A percentile compares a stretch with the other conserved stretches of the same genome.
Evolutionary conservation across 2,797 vertebrate species (phyloP).

Genomic region (Sebastes aleutianus): DNA sequence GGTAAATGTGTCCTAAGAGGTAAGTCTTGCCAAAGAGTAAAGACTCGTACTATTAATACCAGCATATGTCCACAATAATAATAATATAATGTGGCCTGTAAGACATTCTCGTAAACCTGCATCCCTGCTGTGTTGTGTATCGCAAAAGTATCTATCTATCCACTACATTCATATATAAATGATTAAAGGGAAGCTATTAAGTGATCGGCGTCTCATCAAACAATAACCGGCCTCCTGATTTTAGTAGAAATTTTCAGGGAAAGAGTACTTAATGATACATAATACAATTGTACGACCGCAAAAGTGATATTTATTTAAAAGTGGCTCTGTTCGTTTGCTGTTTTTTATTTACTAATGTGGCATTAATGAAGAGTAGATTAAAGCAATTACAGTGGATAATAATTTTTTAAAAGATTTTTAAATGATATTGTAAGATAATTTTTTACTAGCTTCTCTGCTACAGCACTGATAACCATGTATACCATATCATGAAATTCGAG

Average conservation of each 20-base stretch:
- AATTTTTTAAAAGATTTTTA: slow-evolving; percentile 87
- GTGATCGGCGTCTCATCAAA: slow-evolving; percentile 32
- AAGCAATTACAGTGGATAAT: slow-evolving; percentile 67
- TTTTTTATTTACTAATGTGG: slow-evolving; percentile 61
- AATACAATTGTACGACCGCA: slow-evolving; percentile 42
- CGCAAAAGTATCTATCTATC: slow-evolving; percentile 47
- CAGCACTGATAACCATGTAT: slow-evolving; percentile 61
- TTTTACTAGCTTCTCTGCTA: slow-evolving; percentile 94
- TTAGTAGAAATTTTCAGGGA: slow-evolving; percentile 91
- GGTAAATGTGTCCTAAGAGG: slow-evolving; percentile 84
- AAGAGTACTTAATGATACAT: slow-evolving; percentile 61
- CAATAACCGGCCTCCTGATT: slow-evolving; percentile 62
- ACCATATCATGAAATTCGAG: slow-evolving; percentile 52
- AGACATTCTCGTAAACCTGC: slow-evolving; percentile 53
- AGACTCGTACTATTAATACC: slow-evolving; percentile 85
- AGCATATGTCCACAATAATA: slow-evolving; percentile 78
- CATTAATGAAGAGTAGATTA: slow-evolving; percentile 59
- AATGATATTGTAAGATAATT: slow-evolving; percentile 85
- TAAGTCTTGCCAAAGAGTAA: slow-evolving; percentile 94
- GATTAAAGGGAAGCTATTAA: slow-evolving; percentile 34
- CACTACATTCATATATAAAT: slow-evolving; percentile 41
- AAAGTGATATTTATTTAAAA: slow-evolving; percentile 73
- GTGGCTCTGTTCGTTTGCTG: slow-evolving; percentile 73
- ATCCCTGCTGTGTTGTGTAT: slow-evolving; percentile 53
- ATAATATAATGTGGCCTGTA: slow-evolving; percentile 57